Conservation (phyloP, 2,797 vertebrate species). For the Acanthurus tractus region DNA sequence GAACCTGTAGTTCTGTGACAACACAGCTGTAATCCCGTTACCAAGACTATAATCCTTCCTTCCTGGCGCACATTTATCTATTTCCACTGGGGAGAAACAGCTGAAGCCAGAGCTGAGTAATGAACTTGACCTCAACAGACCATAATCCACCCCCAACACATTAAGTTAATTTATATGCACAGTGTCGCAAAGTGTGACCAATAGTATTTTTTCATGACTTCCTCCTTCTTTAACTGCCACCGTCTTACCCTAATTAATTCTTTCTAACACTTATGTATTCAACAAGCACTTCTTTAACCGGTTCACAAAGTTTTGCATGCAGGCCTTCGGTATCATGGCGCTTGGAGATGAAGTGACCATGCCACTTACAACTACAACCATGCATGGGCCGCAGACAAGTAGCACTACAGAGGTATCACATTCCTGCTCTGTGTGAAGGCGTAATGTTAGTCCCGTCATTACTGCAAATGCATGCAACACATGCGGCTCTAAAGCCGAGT, state of each 20-base stretch:
- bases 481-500: conserved; percentile 23
- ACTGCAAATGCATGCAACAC: conserved; percentile 56
- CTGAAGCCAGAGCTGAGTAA: conserved; percentile 18
- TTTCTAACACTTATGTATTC: no score
- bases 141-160: conserved; percentile 26
- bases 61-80: conserved; percentile 22
- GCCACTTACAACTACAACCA: conserved; percentile 68
- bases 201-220: conserved; percentile 29
- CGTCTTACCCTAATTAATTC: conserved; percentile 24
- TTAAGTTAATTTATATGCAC: conserved; percentile 43
- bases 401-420: conserved; percentile 68
- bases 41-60: conserved; percentile 28
- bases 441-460: conserved; percentile 64
- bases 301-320: conserved; percentile 62
- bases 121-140: conserved; percentile 51
- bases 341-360: conserved; percentile 61
- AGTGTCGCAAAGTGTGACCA: conserved; percentile 34
- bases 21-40: conserved; percentile 15
- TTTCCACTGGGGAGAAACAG: conserved; percentile 16
- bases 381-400: conserved; percentile 65
- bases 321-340: conserved; percentile 66
- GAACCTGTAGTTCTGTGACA: conserved; percentile 20
- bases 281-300: conserved; percentile 18
- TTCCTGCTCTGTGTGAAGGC: conserved; percentile 65
- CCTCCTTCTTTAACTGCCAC: conserved; percentile 11